Evolutionary conservation across 2,888 invertebrate species (phyloP).

Genomic region (Leptothorax acervorum): DNA sequence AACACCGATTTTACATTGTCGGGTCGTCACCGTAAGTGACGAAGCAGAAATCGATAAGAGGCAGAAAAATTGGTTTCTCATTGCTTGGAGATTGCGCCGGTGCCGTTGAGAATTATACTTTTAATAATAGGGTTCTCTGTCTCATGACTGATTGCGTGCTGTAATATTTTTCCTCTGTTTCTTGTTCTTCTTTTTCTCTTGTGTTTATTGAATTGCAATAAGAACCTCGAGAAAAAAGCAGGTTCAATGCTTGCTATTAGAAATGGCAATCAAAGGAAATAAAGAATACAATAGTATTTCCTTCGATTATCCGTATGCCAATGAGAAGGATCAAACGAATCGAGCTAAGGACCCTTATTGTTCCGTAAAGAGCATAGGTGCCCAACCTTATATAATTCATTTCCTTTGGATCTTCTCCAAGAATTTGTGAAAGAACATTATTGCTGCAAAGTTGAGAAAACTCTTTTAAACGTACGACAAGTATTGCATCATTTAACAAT

Average conservation of each 20-base stretch:
- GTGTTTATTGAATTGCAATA: neutral
- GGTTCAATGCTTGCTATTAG: conserved; percentile 1
- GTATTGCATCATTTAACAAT: conserved; percentile 8
- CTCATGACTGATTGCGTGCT: neutral
- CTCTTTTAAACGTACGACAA: conserved; percentile 5
- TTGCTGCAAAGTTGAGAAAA: conserved; percentile 8
- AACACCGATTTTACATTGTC: conserved; percentile 36
- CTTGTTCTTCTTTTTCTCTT: neutral
- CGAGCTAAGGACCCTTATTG: neutral
- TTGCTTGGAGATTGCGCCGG: neutral
- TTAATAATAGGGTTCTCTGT: conserved; percentile 5
- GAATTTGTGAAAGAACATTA: conserved; percentile 13
- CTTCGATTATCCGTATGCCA: conserved; percentile 12
- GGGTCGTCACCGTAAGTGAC: conserved; percentile 63
- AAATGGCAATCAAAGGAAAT: conserved; percentile 18
- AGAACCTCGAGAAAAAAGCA: neutral
- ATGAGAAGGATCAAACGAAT: conserved; percentile 16
- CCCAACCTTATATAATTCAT: neutral
- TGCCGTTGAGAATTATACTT: neutral
- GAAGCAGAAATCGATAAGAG: conserved; percentile 62
- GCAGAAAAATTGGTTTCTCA: conserved; percentile 55
- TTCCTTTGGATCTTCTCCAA: conserved; percentile 10
- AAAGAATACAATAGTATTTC: conserved; percentile 1
- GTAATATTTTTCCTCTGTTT: neutral
- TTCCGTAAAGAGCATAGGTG: neutral